Percentiles rank a stretch among this genome's conserved stretches.
Conservation (phyloP, 2,888 invertebrate species). For the Patella ulyssiponensis region DNA sequence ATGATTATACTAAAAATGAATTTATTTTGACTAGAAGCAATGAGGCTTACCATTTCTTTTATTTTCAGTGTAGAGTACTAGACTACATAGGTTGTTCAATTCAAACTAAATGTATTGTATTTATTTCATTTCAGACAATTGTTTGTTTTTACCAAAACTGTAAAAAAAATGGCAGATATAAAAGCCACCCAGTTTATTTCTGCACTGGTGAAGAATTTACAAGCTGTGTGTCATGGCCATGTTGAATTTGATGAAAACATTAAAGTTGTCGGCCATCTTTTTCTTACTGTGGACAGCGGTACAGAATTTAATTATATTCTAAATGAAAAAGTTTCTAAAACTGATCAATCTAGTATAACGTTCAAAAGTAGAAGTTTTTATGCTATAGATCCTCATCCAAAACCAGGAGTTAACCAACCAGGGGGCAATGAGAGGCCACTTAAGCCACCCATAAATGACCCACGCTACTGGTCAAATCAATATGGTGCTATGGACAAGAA, state of each 20-base stretch:
- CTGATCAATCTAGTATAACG: background rate
- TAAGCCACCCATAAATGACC: no score
- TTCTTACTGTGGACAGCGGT: background rate
- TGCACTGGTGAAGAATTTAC: slow-evolving; percentile 4
- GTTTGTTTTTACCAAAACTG: no score
- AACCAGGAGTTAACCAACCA: background rate
- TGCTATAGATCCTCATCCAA: background rate
- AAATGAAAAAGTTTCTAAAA: slow-evolving; percentile 6
- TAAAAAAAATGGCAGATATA: background rate
- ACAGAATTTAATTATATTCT: slow-evolving; percentile 4
- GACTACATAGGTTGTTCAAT: no score
- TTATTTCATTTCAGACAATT: no score
- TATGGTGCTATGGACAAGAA: no score
- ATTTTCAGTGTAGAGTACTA: no score
- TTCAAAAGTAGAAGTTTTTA: slow-evolving; percentile 4
- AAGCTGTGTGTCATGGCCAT: slow-evolving; percentile 7
- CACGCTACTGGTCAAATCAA: no score
- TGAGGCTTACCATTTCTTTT: no score
- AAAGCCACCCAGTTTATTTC: background rate
- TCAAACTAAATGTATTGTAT: no score
- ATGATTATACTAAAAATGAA: no score
- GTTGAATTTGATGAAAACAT: slow-evolving; percentile 7
- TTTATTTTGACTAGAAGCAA: no score
- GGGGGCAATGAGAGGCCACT: no score
- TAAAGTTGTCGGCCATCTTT: background rate